Percentiles rank a stretch among this genome's conserved stretches.
phyloP scores from a whole-genome alignment of 2,113 vertebrate genomes.

The Corythornis vintsioides region DNA sequence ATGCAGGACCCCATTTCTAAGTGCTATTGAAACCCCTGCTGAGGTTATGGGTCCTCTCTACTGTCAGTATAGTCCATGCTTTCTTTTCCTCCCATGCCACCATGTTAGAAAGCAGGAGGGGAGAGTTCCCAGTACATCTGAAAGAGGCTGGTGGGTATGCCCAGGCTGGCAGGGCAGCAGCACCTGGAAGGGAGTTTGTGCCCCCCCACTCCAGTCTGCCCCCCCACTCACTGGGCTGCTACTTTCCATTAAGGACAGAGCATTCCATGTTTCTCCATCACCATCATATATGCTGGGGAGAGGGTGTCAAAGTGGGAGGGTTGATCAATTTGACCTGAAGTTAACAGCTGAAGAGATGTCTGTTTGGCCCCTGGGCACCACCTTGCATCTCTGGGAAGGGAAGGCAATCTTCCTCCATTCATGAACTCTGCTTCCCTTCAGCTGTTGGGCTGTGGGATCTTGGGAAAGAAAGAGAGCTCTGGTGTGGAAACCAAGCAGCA shows the following conservation, averaged over 20 bases:
- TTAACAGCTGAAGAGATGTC: background rate
- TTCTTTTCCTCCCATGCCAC: fast-evolving
- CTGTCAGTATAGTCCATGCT: background rate
- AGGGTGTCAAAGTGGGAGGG: background rate
- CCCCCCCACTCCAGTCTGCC: fast-evolving
- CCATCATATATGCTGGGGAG: background rate
- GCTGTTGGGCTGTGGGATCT: background rate
- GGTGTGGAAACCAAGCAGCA: background rate
- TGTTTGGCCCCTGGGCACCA: background rate
- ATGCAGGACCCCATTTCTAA: background rate
- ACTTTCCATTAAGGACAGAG: background rate
- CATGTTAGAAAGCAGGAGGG: background rate
- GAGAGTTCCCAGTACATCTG: fast-evolving
- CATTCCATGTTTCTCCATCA: background rate
- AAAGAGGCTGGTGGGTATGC: fast-evolving
- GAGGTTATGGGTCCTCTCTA: background rate
- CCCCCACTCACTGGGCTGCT: background rate
- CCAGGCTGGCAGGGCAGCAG: background rate
- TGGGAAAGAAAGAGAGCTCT: background rate
- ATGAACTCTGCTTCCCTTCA: background rate
- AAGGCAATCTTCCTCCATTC: background rate
- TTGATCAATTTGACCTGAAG: background rate
- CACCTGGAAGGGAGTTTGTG: background rate
- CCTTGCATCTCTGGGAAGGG: background rate
- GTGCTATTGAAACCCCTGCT: background rate